Percentiles rank a stretch among this genome's conserved stretches.
These are phyloP conservation scores for Aphelocoma coerulescens DNA, from an alignment of 2,113 vertebrate species.

Conservation along the genomic window DNA sequence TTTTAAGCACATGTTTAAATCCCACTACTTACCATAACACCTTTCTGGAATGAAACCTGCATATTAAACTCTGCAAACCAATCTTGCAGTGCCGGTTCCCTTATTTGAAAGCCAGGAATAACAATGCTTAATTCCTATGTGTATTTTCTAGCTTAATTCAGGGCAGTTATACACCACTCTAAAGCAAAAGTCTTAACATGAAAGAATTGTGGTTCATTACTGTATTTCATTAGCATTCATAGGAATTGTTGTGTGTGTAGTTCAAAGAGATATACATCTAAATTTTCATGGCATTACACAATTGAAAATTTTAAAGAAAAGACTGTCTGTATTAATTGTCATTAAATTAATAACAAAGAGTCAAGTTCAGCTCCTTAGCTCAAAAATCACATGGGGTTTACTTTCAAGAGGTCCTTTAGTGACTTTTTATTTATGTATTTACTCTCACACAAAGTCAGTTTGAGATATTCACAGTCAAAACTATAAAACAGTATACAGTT, in stretches of 20 bases:
- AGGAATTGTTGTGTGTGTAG: background rate
- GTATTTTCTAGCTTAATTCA: background rate
- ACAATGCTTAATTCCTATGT: background rate
- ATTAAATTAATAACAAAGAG: background rate
- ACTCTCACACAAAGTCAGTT: background rate
- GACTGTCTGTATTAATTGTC: background rate
- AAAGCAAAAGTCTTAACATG: background rate
- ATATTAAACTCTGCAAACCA: background rate
- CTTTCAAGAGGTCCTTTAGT: background rate
- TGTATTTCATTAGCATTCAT: background rate
- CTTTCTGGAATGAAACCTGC: background rate
- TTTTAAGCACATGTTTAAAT: constrained; percentile 2
- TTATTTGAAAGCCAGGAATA: background rate
- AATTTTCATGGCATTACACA: background rate
- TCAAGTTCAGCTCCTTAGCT: background rate
- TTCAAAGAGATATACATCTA: background rate
- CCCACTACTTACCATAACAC: background rate
- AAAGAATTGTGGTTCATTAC: background rate
- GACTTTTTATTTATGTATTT: background rate
- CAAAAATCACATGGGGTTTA: background rate
- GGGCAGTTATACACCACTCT: background rate
- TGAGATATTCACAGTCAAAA: background rate
- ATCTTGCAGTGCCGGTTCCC: background rate
- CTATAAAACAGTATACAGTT: background rate
- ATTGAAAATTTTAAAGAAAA: background rate